Evolutionary conservation across 2,888 invertebrate species (phyloP).

Genomic region (Drosophila mettleri): DNA sequence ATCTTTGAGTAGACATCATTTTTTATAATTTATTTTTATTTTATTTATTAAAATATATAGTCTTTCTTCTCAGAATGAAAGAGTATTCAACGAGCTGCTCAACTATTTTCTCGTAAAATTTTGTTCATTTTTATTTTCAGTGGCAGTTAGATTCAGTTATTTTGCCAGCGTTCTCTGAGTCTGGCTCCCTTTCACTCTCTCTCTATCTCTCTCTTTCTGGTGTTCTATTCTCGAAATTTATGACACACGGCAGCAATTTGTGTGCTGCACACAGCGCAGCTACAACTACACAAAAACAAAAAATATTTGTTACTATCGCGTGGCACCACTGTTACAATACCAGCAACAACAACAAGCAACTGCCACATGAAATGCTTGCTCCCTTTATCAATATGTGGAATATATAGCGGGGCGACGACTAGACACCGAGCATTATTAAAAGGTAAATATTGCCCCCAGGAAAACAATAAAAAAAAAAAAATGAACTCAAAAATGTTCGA

Average conservation of each 20-base stretch:
- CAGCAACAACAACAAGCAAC: slow-evolving; percentile 9
- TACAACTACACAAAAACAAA: slow-evolving; percentile 21
- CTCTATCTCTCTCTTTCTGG: not conserved
- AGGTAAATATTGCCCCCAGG: slow-evolving; percentile 74
- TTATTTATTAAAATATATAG: no score
- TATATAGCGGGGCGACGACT: slow-evolving; percentile 51
- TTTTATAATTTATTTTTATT: no score
- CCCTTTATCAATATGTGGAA: slow-evolving; percentile 14
- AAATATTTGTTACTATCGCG: slow-evolving; percentile 52
- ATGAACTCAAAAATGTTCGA: slow-evolving; percentile 65
- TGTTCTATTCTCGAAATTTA: slow-evolving; percentile 60
- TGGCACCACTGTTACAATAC: slow-evolving; percentile 37
- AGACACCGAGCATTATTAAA: slow-evolving; percentile 71
- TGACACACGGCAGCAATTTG: slow-evolving; percentile 68
- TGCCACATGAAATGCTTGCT: slow-evolving; percentile 2
- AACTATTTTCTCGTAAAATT: not conserved
- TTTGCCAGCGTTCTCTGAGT: slow-evolving; percentile 33
- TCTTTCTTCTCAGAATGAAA: not conserved
- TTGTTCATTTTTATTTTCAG: slow-evolving; percentile 32
- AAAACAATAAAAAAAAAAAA: slow-evolving; percentile 55
- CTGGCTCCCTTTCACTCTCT: no score
- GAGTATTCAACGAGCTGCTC: slow-evolving; percentile 21
- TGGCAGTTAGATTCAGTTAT: slow-evolving; percentile 39
- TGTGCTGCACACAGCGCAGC: slow-evolving; percentile 44
- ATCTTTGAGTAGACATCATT: not conserved